phyloP scores from a whole-genome alignment of 2,888 invertebrate genomes.

The Mythimna ferrago region DNA sequence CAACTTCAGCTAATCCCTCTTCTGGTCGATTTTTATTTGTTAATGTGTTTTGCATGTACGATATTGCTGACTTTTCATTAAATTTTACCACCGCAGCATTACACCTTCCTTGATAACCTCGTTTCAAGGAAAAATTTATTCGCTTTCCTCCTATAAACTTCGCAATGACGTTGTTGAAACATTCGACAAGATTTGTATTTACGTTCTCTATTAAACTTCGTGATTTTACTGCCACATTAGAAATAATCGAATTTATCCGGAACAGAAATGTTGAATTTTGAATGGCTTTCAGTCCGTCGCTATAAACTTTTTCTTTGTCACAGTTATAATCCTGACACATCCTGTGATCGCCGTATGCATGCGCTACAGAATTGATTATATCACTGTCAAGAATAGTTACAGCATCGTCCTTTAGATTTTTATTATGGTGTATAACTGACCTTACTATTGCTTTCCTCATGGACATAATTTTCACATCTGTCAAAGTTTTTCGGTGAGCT shows the following conservation, averaged over 20 bases:
- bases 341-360: neutral
- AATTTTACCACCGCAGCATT: conserved; percentile 1
- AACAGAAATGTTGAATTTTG: neutral
- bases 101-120: neutral
- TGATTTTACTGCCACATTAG: neutral
- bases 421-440: neutral
- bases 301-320: neutral
- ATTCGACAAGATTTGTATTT: neutral
- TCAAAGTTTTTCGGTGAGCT: no score
- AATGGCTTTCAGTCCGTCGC: neutral
- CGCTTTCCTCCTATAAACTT: neutral
- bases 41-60: neutral
- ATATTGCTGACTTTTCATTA: neutral
- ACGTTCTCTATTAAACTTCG: neutral
- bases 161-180: neutral
- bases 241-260: neutral
- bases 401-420: neutral
- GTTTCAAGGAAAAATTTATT: neutral
- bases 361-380: neutral
- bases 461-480: no score
- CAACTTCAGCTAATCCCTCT: neutral
- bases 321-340: neutral
- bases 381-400: neutral
- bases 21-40: neutral
- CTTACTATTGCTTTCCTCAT: no score